Evolutionary conservation across 2,113 vertebrate species (phyloP), one percentile per base, ranked within the genome.

Genomic region (Butastur rufipennis): DNA sequence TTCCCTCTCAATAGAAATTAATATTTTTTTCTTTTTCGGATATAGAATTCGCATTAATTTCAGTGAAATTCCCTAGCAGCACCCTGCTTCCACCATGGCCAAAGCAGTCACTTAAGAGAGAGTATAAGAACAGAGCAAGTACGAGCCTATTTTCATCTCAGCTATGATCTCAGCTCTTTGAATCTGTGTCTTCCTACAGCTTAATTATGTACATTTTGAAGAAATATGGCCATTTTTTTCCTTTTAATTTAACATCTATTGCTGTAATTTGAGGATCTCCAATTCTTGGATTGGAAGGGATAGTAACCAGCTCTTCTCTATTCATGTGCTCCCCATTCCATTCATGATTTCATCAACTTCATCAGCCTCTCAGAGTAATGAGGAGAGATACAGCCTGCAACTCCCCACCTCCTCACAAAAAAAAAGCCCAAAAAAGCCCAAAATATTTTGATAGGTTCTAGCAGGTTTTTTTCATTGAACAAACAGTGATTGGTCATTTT

Each of bases 21-120:
- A 4, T 36, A 8, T 45, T 45, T 83, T 83, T 83, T 66, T 71
- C 15, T 66, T 86, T 78, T 77, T 58, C 18, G 61, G 6, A 58
- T 40, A 43, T 3, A 79, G 13, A 79, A 82, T 71, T 66, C 71
- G 31, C 20, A 38, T 2, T 63, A 5, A 72, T 31, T 73, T 70
- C 27, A 70, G 22, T 53, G 10, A 68, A 70, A 58, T 17, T 52
- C 14, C 43, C 20, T 53, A 52, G 31, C 7, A 63, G 26, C 5
- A 0, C 4, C 4, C 10, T 2, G 0, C 18, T 2, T 7, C 15
- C 42, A 61, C 12, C 19, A 61, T 6, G 16, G 31, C 13, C 25
- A 82, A 75, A 80, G 11, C 11, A 92, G 32, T 66, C 15, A 71
- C 19, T 59, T 66, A 36, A 53, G 53, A 67, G 8, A 59, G 1